Percentiles rank a stretch among this genome's conserved stretches.
These are phyloP conservation scores for Sitobion miscanthi DNA, from an alignment of 1,140 invertebrate species.

Conservation along the genomic window DNA sequence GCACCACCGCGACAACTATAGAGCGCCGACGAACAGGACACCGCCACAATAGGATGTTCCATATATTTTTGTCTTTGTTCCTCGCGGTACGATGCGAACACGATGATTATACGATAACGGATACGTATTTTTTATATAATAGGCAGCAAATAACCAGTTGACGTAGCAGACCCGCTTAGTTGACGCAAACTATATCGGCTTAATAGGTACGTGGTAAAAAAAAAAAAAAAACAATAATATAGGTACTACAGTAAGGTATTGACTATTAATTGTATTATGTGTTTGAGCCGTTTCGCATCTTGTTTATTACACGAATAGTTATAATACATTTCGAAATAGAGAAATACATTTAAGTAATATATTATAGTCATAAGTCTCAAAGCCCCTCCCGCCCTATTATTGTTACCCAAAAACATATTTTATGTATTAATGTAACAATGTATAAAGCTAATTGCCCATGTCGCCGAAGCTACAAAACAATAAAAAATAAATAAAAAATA, in stretches of 20 bases:
- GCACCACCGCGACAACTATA: background rate
- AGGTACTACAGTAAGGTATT: background rate
- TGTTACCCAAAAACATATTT: too few species aligned
- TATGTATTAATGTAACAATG: too few species aligned
- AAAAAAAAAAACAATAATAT: background rate
- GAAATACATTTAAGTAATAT: too few species aligned
- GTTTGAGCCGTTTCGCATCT: background rate
- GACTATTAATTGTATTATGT: background rate
- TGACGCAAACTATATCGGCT: background rate
- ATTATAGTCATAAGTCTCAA: too few species aligned
- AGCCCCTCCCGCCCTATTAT: too few species aligned
- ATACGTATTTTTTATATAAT: constrained; percentile 10
- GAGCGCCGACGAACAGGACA: background rate
- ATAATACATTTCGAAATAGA: too few species aligned
- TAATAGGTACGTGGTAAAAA: background rate
- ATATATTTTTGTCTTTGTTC: background rate
- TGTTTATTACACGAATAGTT: background rate
- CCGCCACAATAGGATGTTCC: background rate
- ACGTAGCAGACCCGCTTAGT: background rate
- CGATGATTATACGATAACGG: background rate
- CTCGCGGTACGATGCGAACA: background rate
- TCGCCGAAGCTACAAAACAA: too few species aligned
- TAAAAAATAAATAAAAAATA: too few species aligned
- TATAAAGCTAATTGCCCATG: too few species aligned
- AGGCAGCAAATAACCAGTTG: background rate